Percentiles rank a stretch among this genome's conserved stretches.
These are phyloP conservation scores for Cantharis rufa DNA, from an alignment of 2,888 invertebrate genomes.

Conservation along the genomic window DNA sequence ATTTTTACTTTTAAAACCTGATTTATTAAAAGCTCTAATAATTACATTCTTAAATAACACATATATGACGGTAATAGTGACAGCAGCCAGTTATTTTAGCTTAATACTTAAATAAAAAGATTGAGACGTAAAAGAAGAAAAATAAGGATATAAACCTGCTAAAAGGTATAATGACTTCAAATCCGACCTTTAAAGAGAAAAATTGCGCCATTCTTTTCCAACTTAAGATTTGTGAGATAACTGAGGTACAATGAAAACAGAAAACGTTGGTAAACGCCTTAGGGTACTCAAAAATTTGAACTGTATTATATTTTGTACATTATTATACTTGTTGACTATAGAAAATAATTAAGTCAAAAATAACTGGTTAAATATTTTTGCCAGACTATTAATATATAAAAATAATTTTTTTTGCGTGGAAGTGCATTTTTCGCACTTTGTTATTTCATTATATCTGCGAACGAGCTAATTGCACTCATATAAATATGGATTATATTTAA, in stretches of 20 bases:
- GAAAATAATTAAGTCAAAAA: neutral
- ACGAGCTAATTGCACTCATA: no score
- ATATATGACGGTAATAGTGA: neutral
- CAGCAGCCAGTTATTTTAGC: slow-evolving; percentile 12
- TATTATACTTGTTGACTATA: neutral
- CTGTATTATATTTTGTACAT: neutral
- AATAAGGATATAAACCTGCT: slow-evolving; percentile 25
- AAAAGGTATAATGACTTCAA: slow-evolving; percentile 28
- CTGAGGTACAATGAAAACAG: slow-evolving; percentile 27
- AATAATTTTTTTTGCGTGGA: no score
- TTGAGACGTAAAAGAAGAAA: slow-evolving; percentile 24
- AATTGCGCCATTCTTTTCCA: slow-evolving; percentile 23
- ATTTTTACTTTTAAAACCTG: neutral
- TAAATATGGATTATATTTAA: no score
- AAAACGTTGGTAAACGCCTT: slow-evolving; percentile 12
- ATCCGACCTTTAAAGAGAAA: slow-evolving; percentile 27
- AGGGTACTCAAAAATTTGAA: neutral
- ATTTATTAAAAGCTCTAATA: neutral
- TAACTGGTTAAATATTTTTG: neutral
- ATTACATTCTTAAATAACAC: neutral
- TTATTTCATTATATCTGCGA: no score
- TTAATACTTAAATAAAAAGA: slow-evolving; percentile 21
- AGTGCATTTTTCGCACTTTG: neutral
- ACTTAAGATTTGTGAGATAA: slow-evolving; percentile 27
- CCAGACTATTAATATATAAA: neutral